Conservation (phyloP, 2,888 invertebrate genomes). For the Ariolimax columbianus region DNA sequence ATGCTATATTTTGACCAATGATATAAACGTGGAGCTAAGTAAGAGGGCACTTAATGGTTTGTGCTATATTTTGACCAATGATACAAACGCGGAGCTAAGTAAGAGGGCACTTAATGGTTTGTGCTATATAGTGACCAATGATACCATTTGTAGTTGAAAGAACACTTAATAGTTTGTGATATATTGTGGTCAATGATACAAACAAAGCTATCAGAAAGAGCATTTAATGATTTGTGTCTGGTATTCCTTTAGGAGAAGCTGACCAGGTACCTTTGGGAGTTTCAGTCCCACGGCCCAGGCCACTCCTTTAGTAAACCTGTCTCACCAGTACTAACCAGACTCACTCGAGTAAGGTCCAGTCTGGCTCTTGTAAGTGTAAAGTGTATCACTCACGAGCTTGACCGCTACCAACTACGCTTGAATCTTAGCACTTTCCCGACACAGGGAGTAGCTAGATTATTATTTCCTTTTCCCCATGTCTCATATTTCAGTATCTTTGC, state of each 20-base stretch:
- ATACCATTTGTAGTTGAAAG: too few relatives aligned
- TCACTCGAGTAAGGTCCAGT: constrained; percentile 72
- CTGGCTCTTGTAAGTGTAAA: constrained; percentile 69
- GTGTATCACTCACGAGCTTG: not conserved
- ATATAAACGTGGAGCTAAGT: too few relatives aligned
- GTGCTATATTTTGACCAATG: too few relatives aligned
- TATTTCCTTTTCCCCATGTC: not conserved
- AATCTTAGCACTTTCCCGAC: not conserved
- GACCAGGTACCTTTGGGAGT: constrained; percentile 73
- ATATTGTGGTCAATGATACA: too few relatives aligned
- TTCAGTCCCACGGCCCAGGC: constrained; percentile 56
- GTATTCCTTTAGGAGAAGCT: constrained; percentile 72
- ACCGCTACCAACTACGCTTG: not conserved
- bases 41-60: too few relatives aligned
- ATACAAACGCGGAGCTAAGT: too few relatives aligned
- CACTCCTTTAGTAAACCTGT: constrained; percentile 63
- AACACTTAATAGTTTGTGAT: too few relatives aligned
- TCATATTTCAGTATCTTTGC: not conserved
- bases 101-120: too few relatives aligned
- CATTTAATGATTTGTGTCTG: not conserved
- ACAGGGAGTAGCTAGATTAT: not conserved
- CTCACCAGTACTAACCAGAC: constrained; percentile 74
- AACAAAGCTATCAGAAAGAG: not conserved
- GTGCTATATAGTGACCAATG: too few relatives aligned
- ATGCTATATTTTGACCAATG: too few relatives aligned